These are phyloP conservation scores for Podarcis lilfordi DNA, from an alignment of 2,797 vertebrate species.

Conservation along the genomic window DNA sequence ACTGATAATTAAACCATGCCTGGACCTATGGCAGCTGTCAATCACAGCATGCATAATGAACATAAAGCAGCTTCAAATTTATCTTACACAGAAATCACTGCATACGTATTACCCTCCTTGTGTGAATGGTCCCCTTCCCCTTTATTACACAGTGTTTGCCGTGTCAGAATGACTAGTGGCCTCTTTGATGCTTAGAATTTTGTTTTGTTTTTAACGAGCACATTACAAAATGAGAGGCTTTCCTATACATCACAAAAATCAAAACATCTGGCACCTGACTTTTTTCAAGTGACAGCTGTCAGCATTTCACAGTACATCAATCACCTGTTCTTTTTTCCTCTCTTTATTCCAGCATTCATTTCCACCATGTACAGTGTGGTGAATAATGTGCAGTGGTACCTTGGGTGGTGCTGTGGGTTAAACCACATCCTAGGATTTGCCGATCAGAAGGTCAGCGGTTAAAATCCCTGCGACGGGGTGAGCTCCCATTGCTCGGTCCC, in stretches of 20 bases:
- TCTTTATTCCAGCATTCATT: neutral
- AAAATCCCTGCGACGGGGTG: too few relatives aligned
- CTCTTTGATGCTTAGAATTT: neutral
- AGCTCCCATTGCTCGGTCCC: too few relatives aligned
- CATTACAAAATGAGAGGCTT: neutral
- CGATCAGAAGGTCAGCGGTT: too few relatives aligned
- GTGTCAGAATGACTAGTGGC: neutral
- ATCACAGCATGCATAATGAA: neutral
- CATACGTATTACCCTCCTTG: neutral
- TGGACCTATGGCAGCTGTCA: neutral
- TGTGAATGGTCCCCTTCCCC: too few relatives aligned
- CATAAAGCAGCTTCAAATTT: neutral
- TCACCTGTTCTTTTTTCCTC: neutral
- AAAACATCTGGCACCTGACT: neutral
- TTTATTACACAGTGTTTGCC: neutral
- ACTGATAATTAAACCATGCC: neutral
- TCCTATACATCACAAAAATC: neutral
- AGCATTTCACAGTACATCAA: neutral
- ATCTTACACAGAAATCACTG: neutral
- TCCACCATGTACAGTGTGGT: neutral
- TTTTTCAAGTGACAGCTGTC: conserved; percentile 14
- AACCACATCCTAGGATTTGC: too few relatives aligned
- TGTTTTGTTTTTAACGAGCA: neutral
- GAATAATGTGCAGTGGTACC: neutral
- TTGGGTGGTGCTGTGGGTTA: too few relatives aligned